Evolutionary conservation across 2,888 invertebrate genomes (phyloP), one percentile per base, ranked within the genome.

Genomic region (Saturnia pavonia): DNA sequence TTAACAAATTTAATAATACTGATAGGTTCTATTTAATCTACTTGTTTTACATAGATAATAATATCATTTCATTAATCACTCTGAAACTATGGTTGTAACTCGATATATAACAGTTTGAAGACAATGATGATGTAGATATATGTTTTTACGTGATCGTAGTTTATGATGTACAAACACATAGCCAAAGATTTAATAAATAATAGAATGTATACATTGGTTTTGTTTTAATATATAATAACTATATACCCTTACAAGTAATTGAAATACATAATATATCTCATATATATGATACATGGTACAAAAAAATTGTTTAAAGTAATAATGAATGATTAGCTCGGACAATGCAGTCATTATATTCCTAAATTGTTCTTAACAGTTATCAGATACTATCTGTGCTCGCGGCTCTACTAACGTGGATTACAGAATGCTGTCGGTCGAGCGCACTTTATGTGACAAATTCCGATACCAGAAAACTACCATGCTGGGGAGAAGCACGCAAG

Each of bases 51-150:
- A 25, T 60, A 27, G 27, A 75, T 75, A 81, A 78, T 73, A 71
- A 76, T 81, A 82, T 78, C 85, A 85, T 85, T 22, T 85, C 82
- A 87, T 84, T 85, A 82, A 88, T 88, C 84, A 88, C 85, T 86
- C 85, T 88, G 92, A 87, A 92, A 92, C 77, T 90, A 92, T 87
- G 93, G 93, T 94, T 94, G 93, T 94, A 92, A 91, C 88, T 92
- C 84, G 87, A 89, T 91, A 91, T 90, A 89, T 88, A 90, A 89
- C 84, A 81, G 86, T 88, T 88, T 87, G 83, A 88, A 77, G 80
- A 88, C 87, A 88, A 88, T 88, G 83, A 86, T 90, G 87, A 27
- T 88, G 89, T 92, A 89, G 87, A 40, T 65, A 40, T 40, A 91
- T 91, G 91, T 94, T 93, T 94, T 90, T 92, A 93, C 90, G 91